A percentile compares a stretch with the other conserved stretches of the same genome.
Evolutionary conservation across 2,797 vertebrate species (phyloP).

Genomic region (Rhinoraja longicauda): DNA sequence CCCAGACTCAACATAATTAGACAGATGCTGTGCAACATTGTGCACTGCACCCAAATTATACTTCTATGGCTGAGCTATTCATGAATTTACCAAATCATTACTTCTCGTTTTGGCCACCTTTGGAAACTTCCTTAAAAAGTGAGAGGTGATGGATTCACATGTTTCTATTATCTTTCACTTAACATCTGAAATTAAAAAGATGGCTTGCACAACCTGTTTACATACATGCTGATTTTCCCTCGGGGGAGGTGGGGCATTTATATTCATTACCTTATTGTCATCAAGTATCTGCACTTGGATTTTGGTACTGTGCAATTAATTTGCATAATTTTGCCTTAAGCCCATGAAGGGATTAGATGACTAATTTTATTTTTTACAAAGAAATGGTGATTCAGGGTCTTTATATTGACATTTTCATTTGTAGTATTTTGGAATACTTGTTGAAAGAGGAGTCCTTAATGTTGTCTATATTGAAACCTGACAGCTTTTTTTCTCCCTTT

Average conservation of each 20-base stretch:
- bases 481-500: neutral
- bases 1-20: neutral
- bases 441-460: neutral
- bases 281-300: neutral
- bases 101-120: neutral
- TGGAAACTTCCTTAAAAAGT: neutral
- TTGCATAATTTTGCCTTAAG: neutral
- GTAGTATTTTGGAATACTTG: neutral
- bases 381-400: neutral
- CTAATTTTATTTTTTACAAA: slow-evolving; percentile 19
- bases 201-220: neutral
- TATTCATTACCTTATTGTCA: neutral
- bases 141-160: neutral
- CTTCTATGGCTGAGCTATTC: neutral
- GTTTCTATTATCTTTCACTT: neutral
- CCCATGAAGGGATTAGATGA: slow-evolving; percentile 40
- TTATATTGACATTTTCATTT: neutral
- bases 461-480: neutral
- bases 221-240: neutral
- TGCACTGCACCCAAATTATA: neutral
- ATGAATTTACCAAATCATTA: neutral
- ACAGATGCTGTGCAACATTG: neutral
- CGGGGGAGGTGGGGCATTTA: neutral
- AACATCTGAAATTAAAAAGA: neutral
- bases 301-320: neutral